A percentile compares a stretch with the other conserved stretches of the same genome.
phyloP scores from a whole-genome alignment of 2,113 vertebrate genomes.

The Barbus barbus region DNA sequence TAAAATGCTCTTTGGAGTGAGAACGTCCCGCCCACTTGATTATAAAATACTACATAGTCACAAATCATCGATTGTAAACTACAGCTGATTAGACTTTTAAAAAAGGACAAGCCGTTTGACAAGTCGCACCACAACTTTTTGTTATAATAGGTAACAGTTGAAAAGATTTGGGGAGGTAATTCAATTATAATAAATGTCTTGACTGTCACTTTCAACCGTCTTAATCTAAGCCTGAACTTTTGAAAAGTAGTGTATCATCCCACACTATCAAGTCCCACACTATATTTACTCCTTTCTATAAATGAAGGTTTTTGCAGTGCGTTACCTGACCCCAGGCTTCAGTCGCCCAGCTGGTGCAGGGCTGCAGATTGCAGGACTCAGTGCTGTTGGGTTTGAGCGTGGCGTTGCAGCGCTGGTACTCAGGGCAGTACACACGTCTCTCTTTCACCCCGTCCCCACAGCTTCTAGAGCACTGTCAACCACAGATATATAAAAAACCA shows the following conservation, averaged over 20 bases:
- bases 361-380: constrained; percentile 66
- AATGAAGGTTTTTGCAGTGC: not conserved
- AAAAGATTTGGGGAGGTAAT: not conserved
- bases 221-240: not conserved
- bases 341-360: constrained; percentile 68
- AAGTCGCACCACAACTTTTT: not conserved
- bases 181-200: too few species aligned
- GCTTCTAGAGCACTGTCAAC: constrained; percentile 71
- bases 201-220: not conserved
- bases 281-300: not conserved
- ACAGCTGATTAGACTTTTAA: not conserved
- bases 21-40: not conserved
- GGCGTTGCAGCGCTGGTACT: constrained; percentile 65
- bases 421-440: constrained; percentile 72
- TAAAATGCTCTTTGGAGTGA: not conserved
- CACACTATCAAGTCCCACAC: not conserved
- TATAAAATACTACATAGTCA: not conserved
- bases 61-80: not conserved
- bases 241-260: not conserved
- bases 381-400: constrained; percentile 69
- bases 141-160: not conserved
- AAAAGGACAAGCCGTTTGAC: not conserved
- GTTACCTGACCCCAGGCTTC: constrained; percentile 72
- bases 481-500: not conserved
- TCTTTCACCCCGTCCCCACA: constrained; percentile 72